Conservation (phyloP, 2,113 vertebrate genomes). For the Scatophagus argus region DNA sequence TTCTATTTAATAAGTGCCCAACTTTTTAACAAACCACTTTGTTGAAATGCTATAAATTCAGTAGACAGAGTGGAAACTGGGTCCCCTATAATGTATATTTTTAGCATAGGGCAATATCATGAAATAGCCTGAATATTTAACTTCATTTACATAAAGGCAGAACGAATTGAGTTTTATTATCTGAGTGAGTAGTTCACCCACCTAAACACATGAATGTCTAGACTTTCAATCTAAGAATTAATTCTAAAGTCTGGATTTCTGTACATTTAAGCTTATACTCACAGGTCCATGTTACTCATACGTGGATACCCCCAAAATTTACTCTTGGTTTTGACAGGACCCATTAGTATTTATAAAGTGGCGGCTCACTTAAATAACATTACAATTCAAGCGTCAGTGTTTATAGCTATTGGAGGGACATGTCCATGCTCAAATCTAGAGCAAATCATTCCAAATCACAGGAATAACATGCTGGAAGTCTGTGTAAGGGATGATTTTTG, state of each 20-base stretch:
- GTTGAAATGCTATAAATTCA: conserved; percentile 21
- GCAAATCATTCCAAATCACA: conserved; percentile 37
- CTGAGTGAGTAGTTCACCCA: conserved; percentile 11
- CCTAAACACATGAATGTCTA: conserved; percentile 9
- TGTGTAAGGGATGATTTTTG: conserved; percentile 33
- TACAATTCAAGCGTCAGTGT: neutral
- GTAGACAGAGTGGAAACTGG: conserved; percentile 67
- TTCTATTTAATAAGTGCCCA: conserved; percentile 18
- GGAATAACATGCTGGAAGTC: conserved; percentile 40
- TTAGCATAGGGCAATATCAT: conserved; percentile 22
- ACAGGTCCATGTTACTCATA: neutral
- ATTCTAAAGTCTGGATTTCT: conserved; percentile 4
- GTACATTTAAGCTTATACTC: neutral
- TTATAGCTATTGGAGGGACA: conserved; percentile 25
- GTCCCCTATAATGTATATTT: conserved; percentile 38
- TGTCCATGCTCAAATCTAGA: conserved; percentile 49
- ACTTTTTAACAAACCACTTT: conserved; percentile 61
- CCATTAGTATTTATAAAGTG: neutral
- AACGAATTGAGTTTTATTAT: conserved; percentile 19
- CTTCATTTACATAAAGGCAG: conserved; percentile 14
- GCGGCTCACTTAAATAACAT: neutral
- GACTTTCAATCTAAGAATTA: conserved; percentile 16
- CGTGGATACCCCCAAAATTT: neutral
- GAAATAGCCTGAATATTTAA: conserved; percentile 32
- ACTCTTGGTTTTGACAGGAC: conserved; percentile 10